Evolutionary conservation across 2,888 invertebrate species (phyloP), one percentile per base, ranked within the genome.

Genomic region (Rambutsinella grinnellia): DNA sequence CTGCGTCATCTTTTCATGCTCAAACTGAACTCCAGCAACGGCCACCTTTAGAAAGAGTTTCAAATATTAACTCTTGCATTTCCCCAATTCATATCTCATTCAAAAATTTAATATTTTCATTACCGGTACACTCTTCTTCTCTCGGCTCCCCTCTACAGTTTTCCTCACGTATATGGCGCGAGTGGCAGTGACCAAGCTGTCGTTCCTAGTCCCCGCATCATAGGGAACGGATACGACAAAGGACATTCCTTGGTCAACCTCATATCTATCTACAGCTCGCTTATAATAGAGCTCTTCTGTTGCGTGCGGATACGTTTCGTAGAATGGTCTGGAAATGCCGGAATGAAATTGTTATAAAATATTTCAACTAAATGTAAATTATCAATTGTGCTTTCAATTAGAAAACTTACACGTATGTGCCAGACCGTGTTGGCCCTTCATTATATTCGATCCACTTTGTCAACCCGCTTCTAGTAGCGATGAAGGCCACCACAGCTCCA

Each of bases 211-310:
- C 88, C 92, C 88, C 67, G 92, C 91, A 84, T 93, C 92, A 86
- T 93, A 93, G 0, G 94, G 93, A 51, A 94, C 93, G 57, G 95
- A 94, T 87, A 93, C 95, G 1, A 96, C 95, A 86, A 95, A 96
- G 86, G 95, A 94, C 93, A 95, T 1, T 84, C 94, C 94, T 0
- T 93, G 93, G 84, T 96, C 94, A 65, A 94, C 91, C 0, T 91
- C 88, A 85, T 96, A 93, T 85, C 96, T 95, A 86, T 96, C 96
- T 1, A 96, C 94, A 0, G 96, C 95, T 65, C 96, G 89, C 84
- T 93, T 93, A 86, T 96, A 96, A 95, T 96, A 96, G 44, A 94
- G 91, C 76, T 94, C 93, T 85, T 96, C 96, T 88, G 93, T 94
- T 0, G 95, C 94, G 61, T 90, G 90, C 8, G 92, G 91, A 87